phyloP scores from a whole-genome alignment of 2,888 invertebrate species.

The Dysmachus trigonus region DNA sequence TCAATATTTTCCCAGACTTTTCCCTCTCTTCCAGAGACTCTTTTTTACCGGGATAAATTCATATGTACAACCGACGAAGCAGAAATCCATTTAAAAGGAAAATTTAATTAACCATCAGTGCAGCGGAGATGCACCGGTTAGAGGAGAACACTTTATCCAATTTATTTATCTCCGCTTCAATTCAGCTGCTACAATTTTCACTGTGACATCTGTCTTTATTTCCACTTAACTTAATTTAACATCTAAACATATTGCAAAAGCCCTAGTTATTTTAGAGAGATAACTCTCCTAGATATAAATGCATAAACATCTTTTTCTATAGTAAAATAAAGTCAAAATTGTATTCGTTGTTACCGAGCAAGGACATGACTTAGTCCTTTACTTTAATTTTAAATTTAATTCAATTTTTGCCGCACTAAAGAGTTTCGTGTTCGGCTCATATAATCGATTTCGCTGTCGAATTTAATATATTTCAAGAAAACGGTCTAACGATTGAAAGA shows the following conservation, averaged over 20 bases:
- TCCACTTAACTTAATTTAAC: background rate
- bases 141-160: background rate
- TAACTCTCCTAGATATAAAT: background rate
- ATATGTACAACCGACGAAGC: background rate
- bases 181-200: background rate
- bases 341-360: background rate
- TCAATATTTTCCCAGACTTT: background rate
- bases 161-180: background rate
- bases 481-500: background rate
- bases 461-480: background rate
- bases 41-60: background rate
- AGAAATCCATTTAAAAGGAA: background rate
- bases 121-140: background rate
- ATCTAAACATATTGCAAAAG: background rate
- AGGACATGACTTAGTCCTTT: background rate
- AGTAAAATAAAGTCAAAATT: background rate
- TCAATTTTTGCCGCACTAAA: background rate
- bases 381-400: background rate
- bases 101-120: background rate
- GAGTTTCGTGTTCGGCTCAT: background rate
- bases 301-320: background rate
- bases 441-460: background rate
- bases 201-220: background rate
- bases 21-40: background rate
- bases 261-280: background rate